phyloP scores from a whole-genome alignment of 1,140 invertebrate genomes.

The Drosophila ohnishii region DNA sequence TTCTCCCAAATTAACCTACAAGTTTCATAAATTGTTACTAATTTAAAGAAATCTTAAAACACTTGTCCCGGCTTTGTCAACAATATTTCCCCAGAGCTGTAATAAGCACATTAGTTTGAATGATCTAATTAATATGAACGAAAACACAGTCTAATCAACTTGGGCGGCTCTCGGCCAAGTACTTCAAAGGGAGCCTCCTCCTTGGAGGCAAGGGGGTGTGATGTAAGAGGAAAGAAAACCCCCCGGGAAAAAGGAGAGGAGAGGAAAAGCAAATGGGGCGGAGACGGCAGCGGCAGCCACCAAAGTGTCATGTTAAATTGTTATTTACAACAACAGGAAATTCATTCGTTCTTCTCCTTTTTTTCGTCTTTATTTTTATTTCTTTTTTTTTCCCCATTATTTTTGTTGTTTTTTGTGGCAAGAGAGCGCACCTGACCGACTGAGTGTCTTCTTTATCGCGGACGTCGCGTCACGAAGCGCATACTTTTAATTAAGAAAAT shows the following conservation, averaged over 20 bases:
- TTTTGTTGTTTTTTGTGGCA: constrained; percentile 5
- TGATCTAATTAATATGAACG: constrained; percentile 51
- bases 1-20: constrained; percentile 1
- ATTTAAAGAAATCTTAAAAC: constrained; percentile 37
- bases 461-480: constrained; percentile 38
- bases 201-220: neutral
- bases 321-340: constrained; percentile 80
- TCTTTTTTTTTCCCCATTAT: constrained; percentile 14
- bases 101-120: constrained; percentile 44
- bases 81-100: constrained; percentile 28
- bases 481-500: constrained; percentile 77
- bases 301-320: constrained; percentile 78
- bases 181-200: constrained; percentile 46
- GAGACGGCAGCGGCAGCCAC: constrained; percentile 48
- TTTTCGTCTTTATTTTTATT: constrained; percentile 21
- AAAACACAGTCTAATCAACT: constrained; percentile 41
- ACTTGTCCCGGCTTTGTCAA: constrained; percentile 45
- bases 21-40: constrained; percentile 33
- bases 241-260: constrained; percentile 23
- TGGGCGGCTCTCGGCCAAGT: constrained; percentile 25
- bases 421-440: constrained; percentile 59
- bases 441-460: constrained; percentile 59
- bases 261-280: constrained; percentile 35
- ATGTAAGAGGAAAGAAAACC: constrained; percentile 18
- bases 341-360: constrained; percentile 53